Evolutionary conservation across 2,888 invertebrate species (phyloP).

Genomic region (Buathra laborator): DNA sequence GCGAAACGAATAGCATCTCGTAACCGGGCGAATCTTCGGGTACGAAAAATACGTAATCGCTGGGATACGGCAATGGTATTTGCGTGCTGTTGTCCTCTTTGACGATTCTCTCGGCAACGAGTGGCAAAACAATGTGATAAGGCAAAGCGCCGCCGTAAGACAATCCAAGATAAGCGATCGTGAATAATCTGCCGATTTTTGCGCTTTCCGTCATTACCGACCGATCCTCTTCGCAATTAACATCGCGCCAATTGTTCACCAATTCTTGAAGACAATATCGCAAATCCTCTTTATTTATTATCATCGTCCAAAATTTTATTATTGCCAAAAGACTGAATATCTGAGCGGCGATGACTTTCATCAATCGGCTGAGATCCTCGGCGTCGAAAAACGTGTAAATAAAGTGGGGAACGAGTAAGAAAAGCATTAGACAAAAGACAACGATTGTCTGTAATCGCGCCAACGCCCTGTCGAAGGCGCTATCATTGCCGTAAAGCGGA

Average conservation of each 20-base stretch:
- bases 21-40: conserved; percentile 75
- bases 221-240: conserved; percentile 76
- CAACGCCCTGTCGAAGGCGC: conserved; percentile 61
- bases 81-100: conserved; percentile 74
- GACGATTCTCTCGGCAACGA: conserved; percentile 74
- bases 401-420: conserved; percentile 78
- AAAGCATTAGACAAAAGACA: conserved; percentile 79
- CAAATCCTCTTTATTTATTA: conserved; percentile 78
- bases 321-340: conserved; percentile 80
- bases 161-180: conserved; percentile 77
- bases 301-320: conserved; percentile 80
- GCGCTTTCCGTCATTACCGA: conserved; percentile 79
- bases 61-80: conserved; percentile 77
- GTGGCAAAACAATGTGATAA: conserved; percentile 80
- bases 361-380: conserved; percentile 78
- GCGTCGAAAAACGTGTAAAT: conserved; percentile 80
- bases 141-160: conserved; percentile 81
- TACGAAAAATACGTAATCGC: conserved; percentile 77
- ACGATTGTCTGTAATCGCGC: conserved; percentile 72
- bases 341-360: conserved; percentile 80
- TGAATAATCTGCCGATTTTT: conserved; percentile 78
- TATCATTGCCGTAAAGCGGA: conserved; percentile 77
- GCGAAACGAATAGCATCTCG: conserved; percentile 75
- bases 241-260: conserved; percentile 77
- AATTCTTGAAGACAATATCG: conserved; percentile 76